Percentiles rank a stretch among this genome's conserved stretches.
Evolutionary conservation across 2,113 vertebrate genomes (phyloP).

Genomic region (Archocentrus centrarchus): DNA sequence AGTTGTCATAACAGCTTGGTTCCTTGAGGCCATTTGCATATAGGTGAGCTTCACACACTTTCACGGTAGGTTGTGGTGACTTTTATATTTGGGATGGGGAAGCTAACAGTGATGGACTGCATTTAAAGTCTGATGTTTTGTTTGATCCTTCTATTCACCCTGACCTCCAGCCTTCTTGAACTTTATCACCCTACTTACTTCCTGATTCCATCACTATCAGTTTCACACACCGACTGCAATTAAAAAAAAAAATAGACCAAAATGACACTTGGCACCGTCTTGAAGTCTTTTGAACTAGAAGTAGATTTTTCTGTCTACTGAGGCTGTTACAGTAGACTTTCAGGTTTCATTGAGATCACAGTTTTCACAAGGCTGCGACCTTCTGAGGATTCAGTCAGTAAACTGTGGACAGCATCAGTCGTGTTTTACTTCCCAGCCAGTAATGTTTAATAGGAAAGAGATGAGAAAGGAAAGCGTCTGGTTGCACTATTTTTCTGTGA

Average conservation of each 20-base stretch:
- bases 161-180: neutral
- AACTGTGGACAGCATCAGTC: neutral
- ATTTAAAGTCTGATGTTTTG: too few species aligned
- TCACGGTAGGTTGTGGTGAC: neutral
- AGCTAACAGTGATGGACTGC: too few species aligned
- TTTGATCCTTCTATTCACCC: too few species aligned
- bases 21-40: neutral
- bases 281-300: neutral
- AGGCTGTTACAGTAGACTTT: neutral
- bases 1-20: neutral
- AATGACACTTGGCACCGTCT: too few species aligned
- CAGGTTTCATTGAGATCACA: neutral
- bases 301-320: neutral
- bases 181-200: too few species aligned
- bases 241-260: too few species aligned
- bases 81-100: neutral
- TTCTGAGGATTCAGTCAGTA: slow-evolving; percentile 7
- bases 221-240: too few species aligned
- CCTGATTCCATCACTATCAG: too few species aligned
- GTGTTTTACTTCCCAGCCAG: neutral
- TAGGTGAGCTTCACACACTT: neutral
- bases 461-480: neutral
- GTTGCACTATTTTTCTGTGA: neutral
- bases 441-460: neutral
- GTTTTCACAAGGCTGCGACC: neutral